Base-by-base conservation (phyloP, 2,888 invertebrate genomes). In the Linnaemya vulpina region DNA sequence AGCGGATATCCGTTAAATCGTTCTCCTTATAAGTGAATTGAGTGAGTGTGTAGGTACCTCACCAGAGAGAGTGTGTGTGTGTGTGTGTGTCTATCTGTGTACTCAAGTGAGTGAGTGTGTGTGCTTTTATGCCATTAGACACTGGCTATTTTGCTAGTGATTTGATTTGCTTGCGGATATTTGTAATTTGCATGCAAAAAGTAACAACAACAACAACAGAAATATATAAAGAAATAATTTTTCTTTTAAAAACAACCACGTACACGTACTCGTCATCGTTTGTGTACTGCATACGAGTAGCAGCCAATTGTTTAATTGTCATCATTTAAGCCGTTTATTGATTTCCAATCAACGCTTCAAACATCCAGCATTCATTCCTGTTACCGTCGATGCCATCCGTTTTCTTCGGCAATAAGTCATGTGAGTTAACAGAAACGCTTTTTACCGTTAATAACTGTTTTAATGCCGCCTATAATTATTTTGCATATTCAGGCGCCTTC, bases 1-100 rank as follows among this genome's bases (percentile, higher is more conserved):
- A 90, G 87, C 90, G 90, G 90, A 90, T 90, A 90, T 90, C 90
- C 90, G 90, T 90, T 90, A 67, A 82, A 85, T 70, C 82, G 71
- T 78, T 85, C 82, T 85, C 77, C 82, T 78, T 35, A 62, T 51
- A 78, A 63, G 70, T 75, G 82, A 49, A 35, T 49, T 15, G 5
- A 35, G 55, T 40, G 76, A 49, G 76, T 49, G 46, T 77, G 65
- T 75, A n/a, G 25, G 51, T 38, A 25, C 7, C 30, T 58, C 17
- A 20, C 15, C 43, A 46, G 35, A 43, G n/a, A 46, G 17, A n/a
- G 9, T 30, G 8, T 35, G 20, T 4, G 22, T 17, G 13, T 20
- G 20, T 13, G 46, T 53, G n/a, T 55, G 17, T 20, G 9, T 30
- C 9, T 35, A 15, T 1, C 15, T 17, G 13, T 20, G 20, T 13